Evolutionary conservation across 2,888 invertebrate genomes (phyloP), one percentile per base, ranked within the genome.

Genomic region (Drosophila atripex): DNA sequence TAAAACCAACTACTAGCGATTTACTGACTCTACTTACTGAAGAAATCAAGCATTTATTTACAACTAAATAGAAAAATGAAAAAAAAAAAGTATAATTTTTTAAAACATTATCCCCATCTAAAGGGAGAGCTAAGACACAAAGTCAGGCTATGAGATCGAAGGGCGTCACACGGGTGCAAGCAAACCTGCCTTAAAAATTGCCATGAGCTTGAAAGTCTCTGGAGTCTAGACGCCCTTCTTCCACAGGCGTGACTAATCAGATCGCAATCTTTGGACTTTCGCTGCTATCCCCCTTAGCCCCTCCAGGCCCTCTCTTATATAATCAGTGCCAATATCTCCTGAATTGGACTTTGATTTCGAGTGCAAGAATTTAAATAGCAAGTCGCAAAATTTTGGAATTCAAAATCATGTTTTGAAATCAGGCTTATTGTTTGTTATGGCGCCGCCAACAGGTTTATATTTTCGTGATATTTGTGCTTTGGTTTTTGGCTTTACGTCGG

Each of bases 141-240:
- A 16, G 14, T 1, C 41, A 18, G 18, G 35, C 35, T 7, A 32
- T n/a, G 12, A 12, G 32, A 32, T 35, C 28, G 28, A 28, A 28
- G 28, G 28, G 28, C 28, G 9, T 9, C 7, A 14, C 35, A 35
- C 35, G 35, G n/a, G 35, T n/a, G 35, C 35, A 35, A 47, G 39
- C 78, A 84, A 84, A 75, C 73, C 71, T 69, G 77, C 82, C 78
- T 80, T 75, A 66, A 41, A 77, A 80, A 80, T 74, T 76, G 80
- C 76, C 83, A 82, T 74, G 76, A 83, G 77, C 79, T 16, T 4
- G 41, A 18, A 11, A 41, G 38, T 14, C 14, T 7, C 14, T 6
- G 8, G 8, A 14, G n/a, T 7, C 43, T 9, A 28, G 18, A 18
- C 45, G 23, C 45, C 30, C 47, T 47, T 21, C 12, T 45, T 7